Percentiles rank a stretch among this genome's conserved stretches.
These are phyloP conservation scores for Ectobius pallidus DNA, from an alignment of 2,888 invertebrate species.

Conservation along the genomic window DNA sequence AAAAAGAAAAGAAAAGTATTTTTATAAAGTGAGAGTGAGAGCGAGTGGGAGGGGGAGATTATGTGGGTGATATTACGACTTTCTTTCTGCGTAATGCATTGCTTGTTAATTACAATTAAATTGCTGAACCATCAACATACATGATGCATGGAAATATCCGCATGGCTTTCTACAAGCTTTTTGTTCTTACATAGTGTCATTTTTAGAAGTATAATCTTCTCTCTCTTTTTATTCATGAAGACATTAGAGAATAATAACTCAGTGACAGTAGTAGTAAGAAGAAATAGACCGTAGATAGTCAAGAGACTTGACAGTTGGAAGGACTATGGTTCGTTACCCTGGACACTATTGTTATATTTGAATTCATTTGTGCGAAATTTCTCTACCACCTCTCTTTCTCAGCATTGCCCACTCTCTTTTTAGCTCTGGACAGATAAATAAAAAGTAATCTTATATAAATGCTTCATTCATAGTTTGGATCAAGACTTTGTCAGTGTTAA, in stretches of 20 bases:
- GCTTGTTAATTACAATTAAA: background rate
- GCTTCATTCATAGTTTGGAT: background rate
- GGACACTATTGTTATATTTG: background rate
- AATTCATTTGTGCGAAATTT: background rate
- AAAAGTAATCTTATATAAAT: background rate
- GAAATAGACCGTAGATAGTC: slow-evolving; percentile 7
- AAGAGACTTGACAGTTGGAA: slow-evolving; percentile 4
- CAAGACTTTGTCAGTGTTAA: background rate
- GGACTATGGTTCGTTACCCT: slow-evolving; percentile 13
- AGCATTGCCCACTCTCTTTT: background rate
- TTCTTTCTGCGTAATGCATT: background rate
- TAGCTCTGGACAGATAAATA: background rate
- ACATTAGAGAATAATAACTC: background rate
- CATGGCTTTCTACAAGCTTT: background rate
- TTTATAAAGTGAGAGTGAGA: too few relatives aligned
- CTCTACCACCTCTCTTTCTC: background rate
- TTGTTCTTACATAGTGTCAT: background rate
- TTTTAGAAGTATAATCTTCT: background rate
- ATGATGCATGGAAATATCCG: background rate
- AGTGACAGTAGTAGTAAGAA: background rate
- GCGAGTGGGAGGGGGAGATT: background rate
- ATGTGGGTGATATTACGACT: background rate
- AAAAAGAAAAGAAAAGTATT: too few relatives aligned
- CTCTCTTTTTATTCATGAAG: background rate
- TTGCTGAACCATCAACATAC: background rate